Base-by-base conservation (phyloP, 2,888 invertebrate genomes). In the Anodontia alba region DNA sequence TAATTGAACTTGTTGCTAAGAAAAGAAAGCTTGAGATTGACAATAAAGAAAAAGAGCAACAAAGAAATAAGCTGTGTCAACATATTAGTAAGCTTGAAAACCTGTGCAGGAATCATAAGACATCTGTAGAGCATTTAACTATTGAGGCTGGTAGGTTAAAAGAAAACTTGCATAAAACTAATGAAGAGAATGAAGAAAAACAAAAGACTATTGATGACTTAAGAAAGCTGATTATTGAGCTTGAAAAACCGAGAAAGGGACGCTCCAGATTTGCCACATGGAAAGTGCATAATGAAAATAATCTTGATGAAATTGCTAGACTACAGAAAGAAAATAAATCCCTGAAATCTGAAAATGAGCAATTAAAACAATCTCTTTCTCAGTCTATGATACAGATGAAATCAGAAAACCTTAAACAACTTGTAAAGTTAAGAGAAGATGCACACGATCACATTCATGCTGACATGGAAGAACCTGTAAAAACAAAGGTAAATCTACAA, bases 131-230 rank as follows among this genome's bases (percentile, higher is more conserved):
- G 20, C 85, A 85, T 23, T 54, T 83, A 2, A 85, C 73, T 62
- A 82, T 76, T 43, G 85, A 85, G 57, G 69, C 78, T 8, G 76
- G 78, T 42, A 80, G 81, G 33, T 49, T 85, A 36, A 84, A 81
- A 77, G 85, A 82, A 62, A 78, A 83, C 46, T 72, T 82, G 10
- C 73, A 79, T 51, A 80, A 62, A 23, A 68, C 78, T 15, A 80
- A 80, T 42, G 80, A 78, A 72, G 85, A 85, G 23, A 62, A 78
- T 29, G 85, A 85, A 46, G 85, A 85, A 54, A 85, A 85, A 46
- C 85, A 85, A 68, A 85, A 82, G 67, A 85, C 80, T 17, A 85
- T 85, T 46, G 85, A 85, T 73, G 85, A 85, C n/a, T 71, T 85
- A 0, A 69, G 85, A 29, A 85, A 85, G 54, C 81, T 85, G 76